Evolutionary conservation across 2,113 vertebrate species (phyloP).

Genomic region (Rhodinocichla rosea): DNA sequence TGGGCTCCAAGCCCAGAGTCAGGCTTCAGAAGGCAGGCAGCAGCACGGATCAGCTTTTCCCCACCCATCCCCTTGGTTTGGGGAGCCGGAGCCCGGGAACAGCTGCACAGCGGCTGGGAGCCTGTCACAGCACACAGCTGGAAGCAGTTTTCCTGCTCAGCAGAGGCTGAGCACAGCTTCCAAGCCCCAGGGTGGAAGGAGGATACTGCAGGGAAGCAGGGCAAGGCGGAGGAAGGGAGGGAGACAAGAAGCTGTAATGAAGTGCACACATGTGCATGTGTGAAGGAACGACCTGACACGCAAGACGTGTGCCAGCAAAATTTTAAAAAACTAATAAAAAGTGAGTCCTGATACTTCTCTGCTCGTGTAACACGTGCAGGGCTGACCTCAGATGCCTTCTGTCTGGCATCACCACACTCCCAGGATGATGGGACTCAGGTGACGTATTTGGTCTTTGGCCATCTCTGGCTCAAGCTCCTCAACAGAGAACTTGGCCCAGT

Average conservation of each 20-base stretch:
- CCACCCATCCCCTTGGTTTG: background rate
- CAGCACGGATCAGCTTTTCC: background rate
- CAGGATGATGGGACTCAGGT: background rate
- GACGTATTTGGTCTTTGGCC: background rate
- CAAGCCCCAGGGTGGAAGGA: slow-evolving; percentile 11
- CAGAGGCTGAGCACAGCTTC: background rate
- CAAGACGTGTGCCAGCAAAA: background rate
- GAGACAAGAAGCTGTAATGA: slow-evolving; percentile 16
- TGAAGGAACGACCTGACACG: slow-evolving; percentile 10
- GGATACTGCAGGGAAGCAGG: background rate
- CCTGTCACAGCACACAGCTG: slow-evolving; percentile 35
- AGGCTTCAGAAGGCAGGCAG: background rate
- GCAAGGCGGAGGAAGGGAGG: background rate
- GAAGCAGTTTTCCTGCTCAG: slow-evolving; percentile 39
- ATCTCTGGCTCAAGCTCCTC: background rate
- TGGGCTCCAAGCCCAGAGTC: background rate
- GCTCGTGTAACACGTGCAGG: background rate
- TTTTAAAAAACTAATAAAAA: background rate
- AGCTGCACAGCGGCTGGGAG: background rate
- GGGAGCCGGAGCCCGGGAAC: background rate
- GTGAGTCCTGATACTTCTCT: background rate
- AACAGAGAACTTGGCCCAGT: background rate
- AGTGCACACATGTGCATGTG: background rate
- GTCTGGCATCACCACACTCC: background rate
- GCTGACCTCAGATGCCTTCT: slow-evolving; percentile 46